Percentiles rank a stretch among this genome's conserved stretches.
Evolutionary conservation across 2,113 vertebrate genomes (phyloP).

Genomic region (Proteles cristata): DNA sequence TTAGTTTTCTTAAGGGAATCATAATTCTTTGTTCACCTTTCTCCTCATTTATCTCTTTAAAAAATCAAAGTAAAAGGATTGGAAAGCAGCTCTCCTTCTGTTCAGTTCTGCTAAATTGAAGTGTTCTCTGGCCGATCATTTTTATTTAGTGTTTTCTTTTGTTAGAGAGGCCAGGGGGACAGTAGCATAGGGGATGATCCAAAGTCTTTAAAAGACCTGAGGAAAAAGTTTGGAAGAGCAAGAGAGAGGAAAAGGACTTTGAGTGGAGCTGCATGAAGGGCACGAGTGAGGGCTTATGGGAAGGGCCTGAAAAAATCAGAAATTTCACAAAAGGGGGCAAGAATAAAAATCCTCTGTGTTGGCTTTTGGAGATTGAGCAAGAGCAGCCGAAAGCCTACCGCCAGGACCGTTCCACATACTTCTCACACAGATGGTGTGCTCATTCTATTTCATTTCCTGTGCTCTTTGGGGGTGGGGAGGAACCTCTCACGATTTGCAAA

Average conservation of each 20-base stretch:
- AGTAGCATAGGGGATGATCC: not conserved
- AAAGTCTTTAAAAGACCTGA: slow-evolving; percentile 8
- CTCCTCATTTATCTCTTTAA: slow-evolving; percentile 27
- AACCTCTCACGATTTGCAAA: not conserved
- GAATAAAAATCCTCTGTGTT: not conserved
- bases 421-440: not conserved
- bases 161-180: not conserved
- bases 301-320: not conserved
- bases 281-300: not conserved
- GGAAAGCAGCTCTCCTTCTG: slow-evolving; percentile 39
- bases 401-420: not conserved
- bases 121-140: not conserved
- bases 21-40: slow-evolving; percentile 63
- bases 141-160: slow-evolving; percentile 50
- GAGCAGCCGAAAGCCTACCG: not conserved
- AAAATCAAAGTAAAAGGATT: slow-evolving; percentile 25
- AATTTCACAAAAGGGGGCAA: not conserved
- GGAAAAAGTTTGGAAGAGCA: not conserved
- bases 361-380: not conserved
- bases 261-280: not conserved
- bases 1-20: slow-evolving; percentile 34
- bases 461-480: not conserved
- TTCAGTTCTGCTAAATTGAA: not conserved
- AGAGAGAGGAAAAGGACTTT: not conserved
- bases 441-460: slow-evolving; percentile 27